These are phyloP conservation scores for Amphipyra berbera DNA, from an alignment of 2,888 invertebrate genomes.

Conservation along the genomic window DNA sequence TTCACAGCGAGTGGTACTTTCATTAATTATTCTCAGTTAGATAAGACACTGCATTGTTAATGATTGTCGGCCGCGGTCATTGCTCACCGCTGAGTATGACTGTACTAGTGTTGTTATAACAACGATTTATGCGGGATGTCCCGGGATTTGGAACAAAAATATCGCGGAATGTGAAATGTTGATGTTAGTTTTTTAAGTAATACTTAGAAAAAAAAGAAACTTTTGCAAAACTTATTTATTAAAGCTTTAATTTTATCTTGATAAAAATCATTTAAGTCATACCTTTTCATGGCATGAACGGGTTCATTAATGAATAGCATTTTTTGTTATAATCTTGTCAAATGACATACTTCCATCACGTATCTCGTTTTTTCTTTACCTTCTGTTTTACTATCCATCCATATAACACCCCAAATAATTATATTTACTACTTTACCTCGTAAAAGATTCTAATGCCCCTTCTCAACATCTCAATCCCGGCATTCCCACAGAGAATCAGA, in stretches of 20 bases:
- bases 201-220: too few species aligned
- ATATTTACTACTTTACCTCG: not conserved
- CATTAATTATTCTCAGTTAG: slow-evolving; percentile 89
- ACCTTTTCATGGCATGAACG: too few species aligned
- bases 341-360: not conserved
- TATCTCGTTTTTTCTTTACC: not conserved
- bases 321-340: not conserved
- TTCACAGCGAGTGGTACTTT: slow-evolving; percentile 85
- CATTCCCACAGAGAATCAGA: not conserved
- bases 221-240: too few species aligned
- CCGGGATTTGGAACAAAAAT: not conserved
- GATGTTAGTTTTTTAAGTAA: too few species aligned
- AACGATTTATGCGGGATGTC: not conserved
- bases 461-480: slow-evolving; percentile 2
- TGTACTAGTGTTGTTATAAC: slow-evolving; percentile 57
- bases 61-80: slow-evolving; percentile 81
- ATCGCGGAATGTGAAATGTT: too few species aligned
- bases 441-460: not conserved
- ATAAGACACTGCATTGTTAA: slow-evolving; percentile 89
- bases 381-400: not conserved
- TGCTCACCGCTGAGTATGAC: slow-evolving; percentile 82
- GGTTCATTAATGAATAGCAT: too few species aligned
- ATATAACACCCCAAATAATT: not conserved
- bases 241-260: too few species aligned
- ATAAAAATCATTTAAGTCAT: too few species aligned